Evolutionary conservation across 2,888 invertebrate species (phyloP).

Genomic region (Andrena camellia): DNA sequence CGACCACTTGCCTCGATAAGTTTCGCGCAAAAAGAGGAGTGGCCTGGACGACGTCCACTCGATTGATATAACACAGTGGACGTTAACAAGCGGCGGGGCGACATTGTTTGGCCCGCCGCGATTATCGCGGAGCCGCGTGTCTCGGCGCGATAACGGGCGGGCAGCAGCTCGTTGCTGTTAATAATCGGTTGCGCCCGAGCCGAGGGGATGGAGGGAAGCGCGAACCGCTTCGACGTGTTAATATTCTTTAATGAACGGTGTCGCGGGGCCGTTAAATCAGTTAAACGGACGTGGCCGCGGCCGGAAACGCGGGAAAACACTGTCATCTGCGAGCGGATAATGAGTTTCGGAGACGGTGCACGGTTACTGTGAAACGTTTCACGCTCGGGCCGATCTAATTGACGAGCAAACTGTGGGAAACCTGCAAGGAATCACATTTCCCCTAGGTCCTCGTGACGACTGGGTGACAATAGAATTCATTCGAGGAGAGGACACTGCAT

Average conservation of each 20-base stretch:
- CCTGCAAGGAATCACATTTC: background rate
- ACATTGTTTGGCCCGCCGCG: conserved; percentile 58
- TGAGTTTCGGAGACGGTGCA: background rate
- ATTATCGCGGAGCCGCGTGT: conserved; percentile 72
- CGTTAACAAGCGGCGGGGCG: conserved; percentile 61
- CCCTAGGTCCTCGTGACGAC: no score
- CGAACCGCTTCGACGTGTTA: conserved; percentile 25
- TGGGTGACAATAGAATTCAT: no score
- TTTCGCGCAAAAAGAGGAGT: conserved; percentile 14
- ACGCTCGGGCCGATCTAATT: background rate
- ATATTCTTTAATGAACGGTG: conserved; percentile 38
- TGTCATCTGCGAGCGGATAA: conserved; percentile 20
- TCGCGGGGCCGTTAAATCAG: conserved; percentile 31
- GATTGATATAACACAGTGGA: conserved; percentile 48
- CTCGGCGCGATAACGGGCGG: conserved; percentile 58
- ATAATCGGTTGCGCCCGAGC: conserved; percentile 58
- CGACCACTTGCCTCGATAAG: conserved; percentile 44
- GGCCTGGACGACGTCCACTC: conserved; percentile 23
- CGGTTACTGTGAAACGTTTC: background rate
- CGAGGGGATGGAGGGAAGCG: conserved; percentile 36
- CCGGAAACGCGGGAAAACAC: conserved; percentile 40
- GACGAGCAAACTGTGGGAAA: conserved; percentile 7
- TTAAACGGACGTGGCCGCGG: conserved; percentile 17
- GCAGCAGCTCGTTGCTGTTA: conserved; percentile 25
- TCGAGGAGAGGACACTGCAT: no score